These are phyloP conservation scores for Crioceris asparagi DNA, from an alignment of 2,888 invertebrate species.

Conservation along the genomic window DNA sequence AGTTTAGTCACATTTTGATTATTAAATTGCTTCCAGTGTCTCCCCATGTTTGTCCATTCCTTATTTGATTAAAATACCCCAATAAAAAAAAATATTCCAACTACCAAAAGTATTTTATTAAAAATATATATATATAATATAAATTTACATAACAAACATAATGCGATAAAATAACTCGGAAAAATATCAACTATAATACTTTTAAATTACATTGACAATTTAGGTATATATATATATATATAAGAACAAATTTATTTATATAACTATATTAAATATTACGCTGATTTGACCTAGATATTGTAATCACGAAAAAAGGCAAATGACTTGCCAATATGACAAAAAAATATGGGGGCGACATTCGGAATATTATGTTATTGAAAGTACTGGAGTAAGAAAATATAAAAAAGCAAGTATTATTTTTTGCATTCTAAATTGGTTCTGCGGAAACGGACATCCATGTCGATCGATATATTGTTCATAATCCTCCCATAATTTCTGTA, in stretches of 20 bases:
- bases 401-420: too few species aligned
- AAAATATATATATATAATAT: constrained; percentile 23
- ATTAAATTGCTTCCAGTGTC: too few species aligned
- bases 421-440: too few species aligned
- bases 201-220: too few species aligned
- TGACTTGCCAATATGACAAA: constrained; percentile 27
- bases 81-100: constrained; percentile 13
- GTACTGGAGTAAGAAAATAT: too few species aligned
- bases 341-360: constrained; percentile 4
- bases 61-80: too few species aligned
- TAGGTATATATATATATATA: too few species aligned
- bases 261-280: constrained; percentile 6
- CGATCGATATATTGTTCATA: background rate
- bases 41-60: too few species aligned
- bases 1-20: too few species aligned
- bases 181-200: constrained; percentile 17
- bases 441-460: too few species aligned
- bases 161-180: constrained; percentile 17
- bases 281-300: constrained; percentile 22
- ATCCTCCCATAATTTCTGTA: background rate
- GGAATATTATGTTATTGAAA: background rate
- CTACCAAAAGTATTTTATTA: constrained; percentile 20
- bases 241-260: constrained; percentile 5
- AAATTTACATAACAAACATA: constrained; percentile 23
- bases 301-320: constrained; percentile 23